phyloP scores from a whole-genome alignment of 2,888 invertebrate genomes.

The Caenorhabditis parvicauda region DNA sequence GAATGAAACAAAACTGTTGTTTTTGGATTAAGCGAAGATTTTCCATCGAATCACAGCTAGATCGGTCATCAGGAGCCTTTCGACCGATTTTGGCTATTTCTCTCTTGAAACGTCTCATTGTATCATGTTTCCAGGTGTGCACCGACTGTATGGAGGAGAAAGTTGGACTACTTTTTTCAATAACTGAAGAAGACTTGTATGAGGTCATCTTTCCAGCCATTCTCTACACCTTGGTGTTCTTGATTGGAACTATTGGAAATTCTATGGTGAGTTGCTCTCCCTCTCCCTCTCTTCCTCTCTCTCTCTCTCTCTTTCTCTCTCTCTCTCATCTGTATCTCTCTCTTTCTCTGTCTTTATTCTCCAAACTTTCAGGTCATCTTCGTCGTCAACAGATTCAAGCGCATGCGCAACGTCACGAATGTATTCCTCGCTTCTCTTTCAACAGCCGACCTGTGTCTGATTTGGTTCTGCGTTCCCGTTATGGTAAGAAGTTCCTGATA shows the following conservation, averaged over 20 bases:
- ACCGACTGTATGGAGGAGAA: constrained; percentile 14
- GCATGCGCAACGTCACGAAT: constrained; percentile 69
- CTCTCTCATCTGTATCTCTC: background rate
- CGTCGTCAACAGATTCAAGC: constrained; percentile 50
- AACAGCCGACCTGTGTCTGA: constrained; percentile 73
- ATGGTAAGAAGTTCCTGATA: constrained; percentile 26
- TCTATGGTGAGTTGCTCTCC: constrained; percentile 34
- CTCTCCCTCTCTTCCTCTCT: background rate
- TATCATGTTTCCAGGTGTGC: no score
- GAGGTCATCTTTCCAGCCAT: constrained; percentile 49
- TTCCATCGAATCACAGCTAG: no score
- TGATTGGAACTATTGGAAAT: constrained; percentile 50
- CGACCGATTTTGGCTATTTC: no score
- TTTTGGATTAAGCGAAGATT: no score
- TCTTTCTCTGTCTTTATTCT: background rate
- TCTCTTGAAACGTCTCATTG: no score
- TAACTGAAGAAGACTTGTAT: constrained; percentile 36
- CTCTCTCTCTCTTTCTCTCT: background rate
- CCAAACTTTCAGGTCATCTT: constrained; percentile 40
- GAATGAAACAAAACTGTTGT: no score
- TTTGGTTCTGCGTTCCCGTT: constrained; percentile 74
- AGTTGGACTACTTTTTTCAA: constrained; percentile 16
- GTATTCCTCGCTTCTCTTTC: constrained; percentile 74
- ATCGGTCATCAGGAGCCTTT: no score
- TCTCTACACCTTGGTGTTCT: constrained; percentile 45